Conservation (phyloP, 2,113 vertebrate species). For the Cavia aperea region DNA sequence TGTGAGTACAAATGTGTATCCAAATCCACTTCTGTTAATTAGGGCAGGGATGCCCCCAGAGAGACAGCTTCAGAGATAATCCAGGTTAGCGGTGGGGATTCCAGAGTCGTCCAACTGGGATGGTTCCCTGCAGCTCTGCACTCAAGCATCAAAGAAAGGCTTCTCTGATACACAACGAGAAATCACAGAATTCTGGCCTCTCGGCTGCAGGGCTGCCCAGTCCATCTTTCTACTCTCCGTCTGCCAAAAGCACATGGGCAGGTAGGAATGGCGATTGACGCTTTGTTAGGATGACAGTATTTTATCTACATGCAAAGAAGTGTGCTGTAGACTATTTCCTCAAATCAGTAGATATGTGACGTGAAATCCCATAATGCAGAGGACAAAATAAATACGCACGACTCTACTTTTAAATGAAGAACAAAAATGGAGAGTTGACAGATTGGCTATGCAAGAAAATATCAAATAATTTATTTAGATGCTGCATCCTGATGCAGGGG, state of each 20-base stretch:
- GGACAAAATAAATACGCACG: neutral
- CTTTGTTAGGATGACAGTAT: neutral
- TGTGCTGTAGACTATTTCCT: neutral
- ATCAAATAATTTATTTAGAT: neutral
- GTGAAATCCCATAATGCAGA: neutral
- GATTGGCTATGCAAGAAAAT: fast-evolving
- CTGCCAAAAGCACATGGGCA: fast-evolving
- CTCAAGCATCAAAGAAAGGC: neutral
- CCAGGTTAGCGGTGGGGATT: neutral
- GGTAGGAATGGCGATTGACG: no score
- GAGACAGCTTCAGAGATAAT: neutral
- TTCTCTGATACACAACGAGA: neutral
- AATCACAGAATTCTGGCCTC: fast-evolving
- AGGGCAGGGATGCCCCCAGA: neutral
- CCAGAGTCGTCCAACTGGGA: neutral
- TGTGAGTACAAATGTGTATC: neutral
- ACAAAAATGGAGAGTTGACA: neutral
- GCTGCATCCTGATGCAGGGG: fast-evolving
- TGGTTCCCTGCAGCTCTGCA: neutral
- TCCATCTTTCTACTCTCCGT: fast-evolving
- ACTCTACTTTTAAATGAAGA: no score
- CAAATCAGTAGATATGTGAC: neutral
- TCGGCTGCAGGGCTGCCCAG: no score
- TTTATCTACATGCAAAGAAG: neutral
- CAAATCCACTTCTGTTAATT: neutral